Evolutionary conservation across 2,888 invertebrate genomes (phyloP).

Genomic region (Pachliopta kotzebuea): DNA sequence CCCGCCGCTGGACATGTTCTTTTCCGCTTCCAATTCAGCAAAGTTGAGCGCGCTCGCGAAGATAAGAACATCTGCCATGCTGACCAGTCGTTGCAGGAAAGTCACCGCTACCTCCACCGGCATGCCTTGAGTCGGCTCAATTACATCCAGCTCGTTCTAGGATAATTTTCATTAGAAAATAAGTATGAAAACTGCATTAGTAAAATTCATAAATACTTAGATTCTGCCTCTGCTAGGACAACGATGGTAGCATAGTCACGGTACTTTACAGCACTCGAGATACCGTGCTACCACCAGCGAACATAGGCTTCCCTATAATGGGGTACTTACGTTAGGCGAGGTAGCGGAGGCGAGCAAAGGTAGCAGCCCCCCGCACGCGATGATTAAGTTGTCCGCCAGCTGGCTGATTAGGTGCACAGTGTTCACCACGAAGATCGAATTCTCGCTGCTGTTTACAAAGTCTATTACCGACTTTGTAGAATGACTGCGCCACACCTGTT

Average conservation of each 20-base stretch:
- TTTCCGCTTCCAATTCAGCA: conserved; percentile 98
- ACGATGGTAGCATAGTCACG: no score
- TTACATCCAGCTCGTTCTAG: conserved; percentile 98
- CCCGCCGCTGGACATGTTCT: conserved; percentile 99
- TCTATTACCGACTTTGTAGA: conserved; percentile 98
- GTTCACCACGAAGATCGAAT: conserved; percentile 99
- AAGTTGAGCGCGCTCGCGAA: conserved; percentile 99
- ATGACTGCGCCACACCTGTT: conserved; percentile 89
- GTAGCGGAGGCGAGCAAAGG: conserved; percentile 98
- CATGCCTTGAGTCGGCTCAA: conserved; percentile 99
- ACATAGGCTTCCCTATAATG: no score
- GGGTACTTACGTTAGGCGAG: conserved; percentile 93
- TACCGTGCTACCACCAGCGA: no score
- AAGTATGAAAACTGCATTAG: no score
- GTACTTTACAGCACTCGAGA: no score
- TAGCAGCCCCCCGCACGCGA: conserved; percentile 97
- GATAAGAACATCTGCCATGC: conserved; percentile 98
- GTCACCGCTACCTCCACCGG: conserved; percentile 98
- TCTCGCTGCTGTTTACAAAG: conserved; percentile 98
- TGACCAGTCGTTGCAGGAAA: conserved; percentile 98
- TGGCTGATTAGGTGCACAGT: conserved; percentile 99
- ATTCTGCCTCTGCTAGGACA: no score
- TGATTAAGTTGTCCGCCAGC: conserved; percentile 98
- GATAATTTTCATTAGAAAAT: background rate
- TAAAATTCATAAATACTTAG: no score